These are phyloP conservation scores for Sycophila texana DNA, from an alignment of 2,888 invertebrate genomes.

Conservation along the genomic window DNA sequence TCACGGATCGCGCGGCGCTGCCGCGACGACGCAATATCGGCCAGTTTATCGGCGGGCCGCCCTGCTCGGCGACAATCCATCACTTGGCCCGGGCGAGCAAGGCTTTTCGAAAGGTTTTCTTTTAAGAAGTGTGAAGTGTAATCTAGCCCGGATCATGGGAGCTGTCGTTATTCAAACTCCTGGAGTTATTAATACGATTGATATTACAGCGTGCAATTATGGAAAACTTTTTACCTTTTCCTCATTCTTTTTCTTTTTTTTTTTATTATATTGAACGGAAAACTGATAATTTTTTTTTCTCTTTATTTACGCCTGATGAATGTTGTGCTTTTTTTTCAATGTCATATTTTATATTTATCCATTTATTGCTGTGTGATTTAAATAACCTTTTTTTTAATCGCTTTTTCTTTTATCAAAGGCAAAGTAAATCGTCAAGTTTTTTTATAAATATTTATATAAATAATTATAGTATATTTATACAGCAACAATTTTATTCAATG, in stretches of 20 bases:
- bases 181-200: constrained; percentile 18
- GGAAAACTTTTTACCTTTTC: too few species aligned
- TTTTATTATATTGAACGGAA: neutral
- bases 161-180: constrained; percentile 16
- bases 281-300: too few species aligned
- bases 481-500: too few species aligned
- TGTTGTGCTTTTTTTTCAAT: neutral
- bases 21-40: constrained; percentile 13
- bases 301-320: too few species aligned
- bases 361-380: neutral
- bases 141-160: neutral
- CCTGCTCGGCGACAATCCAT: constrained; percentile 40
- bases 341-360: neutral
- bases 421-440: too few species aligned
- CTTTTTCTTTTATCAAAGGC: neutral
- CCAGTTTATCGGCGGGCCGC: constrained; percentile 32
- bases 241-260: neutral
- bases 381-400: neutral
- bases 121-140: constrained; percentile 43
- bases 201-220: neutral
- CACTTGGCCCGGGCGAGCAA: constrained; percentile 8
- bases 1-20: constrained; percentile 20
- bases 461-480: too few species aligned
- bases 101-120: constrained; percentile 6
- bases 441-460: neutral